Percentiles rank a stretch among this genome's conserved stretches.
phyloP scores from a whole-genome alignment of 2,888 invertebrate genomes.

The Eudasyphora cyanicolor region DNA sequence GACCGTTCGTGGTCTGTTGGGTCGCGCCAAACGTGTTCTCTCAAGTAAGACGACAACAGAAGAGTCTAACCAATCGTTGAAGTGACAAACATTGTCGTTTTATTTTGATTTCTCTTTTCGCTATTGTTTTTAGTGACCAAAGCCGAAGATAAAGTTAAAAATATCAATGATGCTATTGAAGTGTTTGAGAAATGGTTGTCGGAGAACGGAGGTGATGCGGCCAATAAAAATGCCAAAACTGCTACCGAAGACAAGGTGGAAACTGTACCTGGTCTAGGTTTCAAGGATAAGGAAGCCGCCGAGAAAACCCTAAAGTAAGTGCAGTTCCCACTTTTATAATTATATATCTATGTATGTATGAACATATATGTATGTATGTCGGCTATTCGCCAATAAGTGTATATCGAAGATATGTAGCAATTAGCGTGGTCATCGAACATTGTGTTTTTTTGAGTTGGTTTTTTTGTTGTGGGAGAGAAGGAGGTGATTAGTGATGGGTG shows the following conservation, averaged over 20 bases:
- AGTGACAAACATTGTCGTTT: constrained; percentile 7
- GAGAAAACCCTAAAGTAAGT: constrained; percentile 83
- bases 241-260: constrained; percentile 82
- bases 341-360: no score
- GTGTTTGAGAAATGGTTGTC: constrained; percentile 86
- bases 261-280: constrained; percentile 87
- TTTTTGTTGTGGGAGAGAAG: no score
- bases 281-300: constrained; percentile 89
- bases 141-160: constrained; percentile 85
- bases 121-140: constrained; percentile 82
- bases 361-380: constrained; percentile 5
- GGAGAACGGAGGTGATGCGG: constrained; percentile 80
- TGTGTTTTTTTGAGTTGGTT: no score
- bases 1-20: constrained; percentile 83
- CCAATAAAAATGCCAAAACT: constrained; percentile 79
- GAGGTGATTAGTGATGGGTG: no score
- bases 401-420: no score
- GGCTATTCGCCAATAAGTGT: background rate
- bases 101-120: constrained; percentile 13
- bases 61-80: no score
- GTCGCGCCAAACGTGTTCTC: constrained; percentile 82
- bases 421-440: no score
- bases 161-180: constrained; percentile 85
- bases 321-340: no score
- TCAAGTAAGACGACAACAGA: constrained; percentile 75